Conservation (phyloP, 2,113 vertebrate genomes). For the Tragelaphus strepsiceros region DNA sequence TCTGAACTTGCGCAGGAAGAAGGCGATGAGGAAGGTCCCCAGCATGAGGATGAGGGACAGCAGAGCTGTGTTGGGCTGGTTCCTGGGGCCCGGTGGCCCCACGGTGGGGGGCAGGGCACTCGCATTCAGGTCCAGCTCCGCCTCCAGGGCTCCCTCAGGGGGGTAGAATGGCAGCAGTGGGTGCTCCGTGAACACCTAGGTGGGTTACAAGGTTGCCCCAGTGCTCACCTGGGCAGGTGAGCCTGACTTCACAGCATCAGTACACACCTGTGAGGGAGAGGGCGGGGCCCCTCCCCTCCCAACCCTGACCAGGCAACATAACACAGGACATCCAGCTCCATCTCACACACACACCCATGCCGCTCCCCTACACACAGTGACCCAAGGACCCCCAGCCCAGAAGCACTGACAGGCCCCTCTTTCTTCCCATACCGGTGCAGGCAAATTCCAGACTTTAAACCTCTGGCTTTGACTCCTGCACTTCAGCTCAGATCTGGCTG, state of each 20-base stretch:
- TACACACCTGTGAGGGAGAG: neutral
- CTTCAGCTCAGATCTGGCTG: neutral
- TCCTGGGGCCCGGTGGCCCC: constrained; percentile 73
- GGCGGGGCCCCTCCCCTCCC: neutral
- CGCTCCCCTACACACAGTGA: neutral
- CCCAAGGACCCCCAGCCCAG: neutral
- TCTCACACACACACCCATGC: neutral
- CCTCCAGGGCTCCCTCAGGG: neutral
- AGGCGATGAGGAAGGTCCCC: constrained; percentile 96
- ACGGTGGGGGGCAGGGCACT: constrained; percentile 67
- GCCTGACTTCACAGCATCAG: constrained; percentile 72
- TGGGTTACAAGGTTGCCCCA: neutral
- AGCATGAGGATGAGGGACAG: constrained; percentile 98
- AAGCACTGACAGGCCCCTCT: too few relatives aligned
- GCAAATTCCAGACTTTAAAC: neutral
- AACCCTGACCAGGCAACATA: neutral
- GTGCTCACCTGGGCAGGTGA: neutral
- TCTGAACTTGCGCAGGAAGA: constrained; percentile 96
- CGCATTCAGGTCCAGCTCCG: constrained; percentile 62
- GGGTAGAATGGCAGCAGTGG: constrained; percentile 92
- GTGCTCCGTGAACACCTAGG: constrained; percentile 94
- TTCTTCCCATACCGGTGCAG: neutral
- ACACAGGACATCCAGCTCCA: neutral
- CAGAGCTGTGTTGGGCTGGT: constrained; percentile 97
- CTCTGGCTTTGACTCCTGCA: too few relatives aligned